Conservation (phyloP, 2,113 vertebrate species). For the Haplochromis burtoni region DNA sequence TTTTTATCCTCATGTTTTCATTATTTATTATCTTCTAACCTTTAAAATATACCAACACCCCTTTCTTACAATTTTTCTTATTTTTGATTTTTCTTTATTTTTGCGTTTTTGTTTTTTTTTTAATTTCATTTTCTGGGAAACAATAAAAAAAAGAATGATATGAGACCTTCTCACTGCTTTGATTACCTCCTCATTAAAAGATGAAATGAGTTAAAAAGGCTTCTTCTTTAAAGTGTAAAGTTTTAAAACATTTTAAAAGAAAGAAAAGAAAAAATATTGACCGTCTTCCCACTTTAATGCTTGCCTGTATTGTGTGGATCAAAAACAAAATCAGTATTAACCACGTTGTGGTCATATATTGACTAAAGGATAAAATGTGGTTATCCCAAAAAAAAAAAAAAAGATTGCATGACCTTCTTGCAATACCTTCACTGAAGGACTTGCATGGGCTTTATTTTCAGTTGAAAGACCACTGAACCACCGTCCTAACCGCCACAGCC, state of each 20-base stretch:
- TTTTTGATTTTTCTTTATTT: background rate
- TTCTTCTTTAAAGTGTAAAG: background rate
- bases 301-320: background rate
- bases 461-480: background rate
- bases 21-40: background rate
- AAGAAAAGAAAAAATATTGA: background rate
- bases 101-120: rapidly evolving
- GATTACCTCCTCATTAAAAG: background rate
- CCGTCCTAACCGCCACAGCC: background rate
- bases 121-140: background rate
- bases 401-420: background rate
- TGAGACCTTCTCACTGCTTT: background rate
- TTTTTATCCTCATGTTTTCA: background rate
- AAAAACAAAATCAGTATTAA: background rate
- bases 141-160: background rate
- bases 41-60: background rate
- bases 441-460: background rate
- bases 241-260: background rate
- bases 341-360: background rate
- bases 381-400: no score
- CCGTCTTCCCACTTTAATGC: background rate
- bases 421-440: background rate
- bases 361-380: background rate
- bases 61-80: rapidly evolving
- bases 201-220: background rate